Conservation (phyloP, 2,797 vertebrate species). For the Heterohyrax brucei region DNA sequence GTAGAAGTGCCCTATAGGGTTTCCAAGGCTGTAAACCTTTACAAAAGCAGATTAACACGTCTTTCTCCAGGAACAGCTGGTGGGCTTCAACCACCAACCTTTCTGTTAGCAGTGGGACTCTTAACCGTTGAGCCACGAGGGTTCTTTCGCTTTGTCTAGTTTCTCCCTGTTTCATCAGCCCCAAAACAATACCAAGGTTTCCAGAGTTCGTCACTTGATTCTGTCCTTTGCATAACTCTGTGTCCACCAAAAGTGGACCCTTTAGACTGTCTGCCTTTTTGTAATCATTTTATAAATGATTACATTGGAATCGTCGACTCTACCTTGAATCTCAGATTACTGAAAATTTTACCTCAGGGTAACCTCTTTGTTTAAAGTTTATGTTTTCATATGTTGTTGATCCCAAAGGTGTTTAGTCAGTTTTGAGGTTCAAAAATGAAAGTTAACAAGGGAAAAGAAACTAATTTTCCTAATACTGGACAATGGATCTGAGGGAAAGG, state of each 20-base stretch:
- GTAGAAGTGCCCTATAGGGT: too few relatives aligned
- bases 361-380: conserved; percentile 45
- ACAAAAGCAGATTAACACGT: too few relatives aligned
- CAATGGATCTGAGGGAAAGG: not conserved
- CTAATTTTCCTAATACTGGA: not conserved
- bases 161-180: not conserved
- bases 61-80: too few relatives aligned
- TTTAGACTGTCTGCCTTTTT: not conserved
- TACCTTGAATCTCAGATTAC: not conserved
- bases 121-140: too few relatives aligned
- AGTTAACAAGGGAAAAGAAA: not conserved
- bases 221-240: not conserved
- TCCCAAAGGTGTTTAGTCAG: not conserved
- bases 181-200: not conserved
- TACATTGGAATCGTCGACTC: not conserved
- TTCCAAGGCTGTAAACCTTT: too few relatives aligned
- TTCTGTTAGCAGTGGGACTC: too few relatives aligned
- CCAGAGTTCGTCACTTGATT: not conserved
- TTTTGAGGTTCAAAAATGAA: conserved; percentile 34
- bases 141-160: too few relatives aligned
- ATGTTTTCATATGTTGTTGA: not conserved
- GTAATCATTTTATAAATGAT: not conserved
- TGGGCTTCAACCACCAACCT: too few relatives aligned
- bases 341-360: not conserved
- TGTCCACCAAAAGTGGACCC: not conserved